A percentile compares a stretch with the other conserved stretches of the same genome.
Conservation (phyloP, 2,797 vertebrate genomes). For the Columba guinea region DNA sequence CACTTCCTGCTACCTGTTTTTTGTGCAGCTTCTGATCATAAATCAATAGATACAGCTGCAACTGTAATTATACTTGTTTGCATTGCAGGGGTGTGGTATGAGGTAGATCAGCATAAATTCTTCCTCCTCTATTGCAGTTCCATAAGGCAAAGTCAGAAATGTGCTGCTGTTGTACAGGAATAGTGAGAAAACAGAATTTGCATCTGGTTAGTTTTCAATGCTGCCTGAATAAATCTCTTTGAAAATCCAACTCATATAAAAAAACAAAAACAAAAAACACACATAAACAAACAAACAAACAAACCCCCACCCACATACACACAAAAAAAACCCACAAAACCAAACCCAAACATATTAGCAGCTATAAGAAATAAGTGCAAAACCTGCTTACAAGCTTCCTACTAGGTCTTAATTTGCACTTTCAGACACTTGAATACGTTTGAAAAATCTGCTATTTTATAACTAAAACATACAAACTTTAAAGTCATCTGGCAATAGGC, state of each 20-base stretch:
- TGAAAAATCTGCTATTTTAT: background rate
- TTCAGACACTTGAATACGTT: background rate
- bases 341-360: background rate
- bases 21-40: background rate
- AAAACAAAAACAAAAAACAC: background rate
- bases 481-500: background rate
- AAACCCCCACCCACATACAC: no score
- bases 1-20: background rate
- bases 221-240: background rate
- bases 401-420: background rate
- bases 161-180: background rate
- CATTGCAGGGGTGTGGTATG: background rate
- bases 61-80: conserved; percentile 35
- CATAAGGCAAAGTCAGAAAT: background rate
- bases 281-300: no score
- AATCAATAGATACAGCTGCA: background rate
- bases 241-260: background rate
- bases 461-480: background rate
- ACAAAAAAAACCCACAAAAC: no score
- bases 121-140: background rate
- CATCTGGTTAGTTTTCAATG: background rate
- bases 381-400: background rate
- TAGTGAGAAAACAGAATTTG: background rate
- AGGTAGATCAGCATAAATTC: conserved; percentile 5
- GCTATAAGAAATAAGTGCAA: background rate